A percentile compares a stretch with the other conserved stretches of the same genome.
Evolutionary conservation across 2,888 invertebrate species (phyloP).

Genomic region (Pyrocoelia pectoralis): DNA sequence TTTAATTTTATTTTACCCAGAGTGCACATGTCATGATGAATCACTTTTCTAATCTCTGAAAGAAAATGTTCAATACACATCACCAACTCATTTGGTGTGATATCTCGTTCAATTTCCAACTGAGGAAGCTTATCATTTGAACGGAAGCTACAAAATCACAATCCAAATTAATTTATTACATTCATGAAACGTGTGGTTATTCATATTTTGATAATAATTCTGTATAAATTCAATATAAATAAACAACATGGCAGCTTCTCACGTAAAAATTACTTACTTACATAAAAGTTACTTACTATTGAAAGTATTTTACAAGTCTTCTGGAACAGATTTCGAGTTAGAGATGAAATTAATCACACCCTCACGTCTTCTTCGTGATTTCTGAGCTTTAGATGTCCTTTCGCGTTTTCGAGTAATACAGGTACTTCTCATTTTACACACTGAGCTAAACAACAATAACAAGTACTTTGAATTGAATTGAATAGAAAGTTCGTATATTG

Average conservation of each 20-base stretch:
- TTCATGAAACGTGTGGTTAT: neutral
- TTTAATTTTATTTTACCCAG: neutral
- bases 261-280: no score
- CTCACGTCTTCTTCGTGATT: neutral
- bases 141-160: neutral
- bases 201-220: no score
- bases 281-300: no score
- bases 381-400: neutral
- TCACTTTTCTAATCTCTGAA: neutral
- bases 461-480: no score
- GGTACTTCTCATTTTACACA: neutral
- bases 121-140: neutral
- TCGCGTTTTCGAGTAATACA: neutral
- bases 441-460: no score
- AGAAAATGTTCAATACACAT: neutral
- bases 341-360: neutral
- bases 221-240: no score
- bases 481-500: no score
- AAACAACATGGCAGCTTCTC: no score
- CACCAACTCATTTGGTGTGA: neutral
- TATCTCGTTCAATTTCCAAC: neutral
- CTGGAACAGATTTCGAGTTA: no score
- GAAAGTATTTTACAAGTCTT: slow-evolving; percentile 1
- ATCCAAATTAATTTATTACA: neutral
- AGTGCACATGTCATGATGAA: neutral